A percentile compares a stretch with the other conserved stretches of the same genome.
Conservation (phyloP, 1,140 invertebrate genomes). For the Euwallacea fornicatus region DNA sequence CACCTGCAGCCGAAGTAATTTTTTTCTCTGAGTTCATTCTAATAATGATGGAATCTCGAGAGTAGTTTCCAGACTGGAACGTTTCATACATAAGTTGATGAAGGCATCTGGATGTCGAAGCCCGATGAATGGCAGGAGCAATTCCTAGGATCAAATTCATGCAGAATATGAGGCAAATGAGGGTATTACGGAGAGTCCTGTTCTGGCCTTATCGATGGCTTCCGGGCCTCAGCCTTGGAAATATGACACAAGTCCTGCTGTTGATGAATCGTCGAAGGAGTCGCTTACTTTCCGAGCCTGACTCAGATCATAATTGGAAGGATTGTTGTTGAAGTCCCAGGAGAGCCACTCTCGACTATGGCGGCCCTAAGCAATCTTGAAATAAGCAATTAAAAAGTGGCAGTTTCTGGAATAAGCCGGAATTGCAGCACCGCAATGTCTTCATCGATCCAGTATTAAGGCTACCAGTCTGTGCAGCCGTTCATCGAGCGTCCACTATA, state of each 20-base stretch:
- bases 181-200: background rate
- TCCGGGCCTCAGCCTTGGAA: conserved; percentile 27
- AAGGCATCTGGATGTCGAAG: conserved; percentile 37
- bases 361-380: conserved; percentile 35
- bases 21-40: conserved; percentile 44
- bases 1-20: background rate
- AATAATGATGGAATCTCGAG: conserved; percentile 40
- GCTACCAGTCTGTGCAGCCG: conserved; percentile 31
- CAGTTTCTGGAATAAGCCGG: conserved; percentile 48
- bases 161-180: background rate
- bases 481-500: conserved; percentile 28
- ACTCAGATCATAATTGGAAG: conserved; percentile 19
- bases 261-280: background rate
- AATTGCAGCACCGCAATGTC: conserved; percentile 61
- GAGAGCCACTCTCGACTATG: conserved; percentile 39
- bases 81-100: conserved; percentile 39
- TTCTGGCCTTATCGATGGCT: conserved; percentile 31
- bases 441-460: conserved; percentile 54
- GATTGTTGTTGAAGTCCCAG: conserved; percentile 25
- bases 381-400: conserved; percentile 4
- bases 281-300: conserved; percentile 8
- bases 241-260: conserved; percentile 10
- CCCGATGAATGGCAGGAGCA: conserved; percentile 38
- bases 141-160: conserved; percentile 8
- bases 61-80: conserved; percentile 39